phyloP scores from a whole-genome alignment of 2,113 vertebrate species.

The Nothobranchius kuhntae region DNA sequence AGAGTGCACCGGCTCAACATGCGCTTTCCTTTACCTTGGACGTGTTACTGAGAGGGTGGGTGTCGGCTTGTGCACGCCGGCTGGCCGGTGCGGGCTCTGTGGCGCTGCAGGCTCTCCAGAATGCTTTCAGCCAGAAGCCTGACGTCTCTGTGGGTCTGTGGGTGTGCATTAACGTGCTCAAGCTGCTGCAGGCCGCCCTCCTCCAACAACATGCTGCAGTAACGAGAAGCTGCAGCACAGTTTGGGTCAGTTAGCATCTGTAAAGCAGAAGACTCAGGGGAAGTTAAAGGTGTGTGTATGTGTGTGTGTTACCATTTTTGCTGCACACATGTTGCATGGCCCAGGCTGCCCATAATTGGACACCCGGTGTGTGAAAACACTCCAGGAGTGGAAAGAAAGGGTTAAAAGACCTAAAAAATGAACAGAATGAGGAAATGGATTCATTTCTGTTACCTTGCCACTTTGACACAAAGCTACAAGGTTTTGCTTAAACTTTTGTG shows the following conservation, averaged over 20 bases:
- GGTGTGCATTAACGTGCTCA: slow-evolving; percentile 86
- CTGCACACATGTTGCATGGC: slow-evolving; percentile 99
- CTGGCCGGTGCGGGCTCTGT: slow-evolving; percentile 88
- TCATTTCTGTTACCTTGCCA: background rate
- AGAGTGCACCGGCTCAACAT: background rate
- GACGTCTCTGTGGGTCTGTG: slow-evolving; percentile 90
- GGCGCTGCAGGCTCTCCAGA: slow-evolving; percentile 91
- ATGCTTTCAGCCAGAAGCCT: slow-evolving; percentile 88
- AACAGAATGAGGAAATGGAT: background rate
- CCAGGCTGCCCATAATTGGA: slow-evolving; percentile 99
- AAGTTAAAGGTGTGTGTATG: background rate
- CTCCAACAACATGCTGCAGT: slow-evolving; percentile 98
- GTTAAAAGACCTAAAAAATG: slow-evolving; percentile 89
- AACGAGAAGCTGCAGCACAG: slow-evolving; percentile 84
- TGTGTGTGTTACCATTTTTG: slow-evolving; percentile 87
- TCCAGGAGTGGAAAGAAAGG: slow-evolving; percentile 96
- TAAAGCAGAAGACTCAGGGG: background rate
- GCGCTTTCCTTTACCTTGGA: slow-evolving; percentile 35
- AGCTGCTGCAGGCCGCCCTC: slow-evolving; percentile 94
- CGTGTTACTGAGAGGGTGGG: slow-evolving; percentile 27
- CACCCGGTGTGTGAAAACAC: slow-evolving; percentile 94
- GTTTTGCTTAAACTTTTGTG: no score
- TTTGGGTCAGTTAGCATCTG: background rate
- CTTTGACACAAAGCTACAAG: no score
- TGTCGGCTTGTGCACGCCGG: slow-evolving; percentile 44